Base-by-base conservation (phyloP, 2,888 invertebrate species). In the Tolmerus cingulatus region DNA sequence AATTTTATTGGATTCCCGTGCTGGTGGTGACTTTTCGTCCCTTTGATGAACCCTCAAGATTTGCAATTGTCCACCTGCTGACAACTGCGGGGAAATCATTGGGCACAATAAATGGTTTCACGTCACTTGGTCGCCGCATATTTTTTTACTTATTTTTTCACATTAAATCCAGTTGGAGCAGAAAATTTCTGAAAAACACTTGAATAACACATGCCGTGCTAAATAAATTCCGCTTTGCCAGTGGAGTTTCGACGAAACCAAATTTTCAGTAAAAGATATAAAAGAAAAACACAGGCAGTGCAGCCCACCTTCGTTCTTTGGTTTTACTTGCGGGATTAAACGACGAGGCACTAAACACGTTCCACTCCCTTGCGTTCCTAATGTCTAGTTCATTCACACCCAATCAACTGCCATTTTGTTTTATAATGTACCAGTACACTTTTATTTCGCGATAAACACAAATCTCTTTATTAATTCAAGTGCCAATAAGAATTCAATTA, bases 391-490 rank as follows among this genome's bases (percentile, higher is more conserved):
- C 90, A 90, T 90, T 90, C 90, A 90, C 90, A 84, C 57, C 74
- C 84, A 84, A 74, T 84, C 90, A 91, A 91, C 91, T 91, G 91
- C 91, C 91, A 91, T 91, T 91, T 91, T 91, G 91, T 91, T 91
- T 91, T 91, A 90, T 90, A 88, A 89, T 87, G 86, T 76, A 19
- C 43, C 76, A 9, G 51, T 86, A 74, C 86, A 86, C 77, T 55
- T 46, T n/a, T 19, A 30, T 16, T 30, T 34, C 14, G 30, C 8
- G 51, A 51, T 19, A 7, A 16, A n/a, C 16, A 51, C 1, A n/a
- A n/a, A 51, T n/a, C 5, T n/a, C 51, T 19, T n/a, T 2, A n/a
- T n/a, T n/a, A 7, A 7, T 51, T 51, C 8, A 66, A 0, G 12
- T 23, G 8, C 9, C 12, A 1, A 27, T 12, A 0, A n/a, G n/a